These are phyloP conservation scores for Xyliphius kryptos DNA, from an alignment of 2,113 vertebrate genomes.

Conservation along the genomic window DNA sequence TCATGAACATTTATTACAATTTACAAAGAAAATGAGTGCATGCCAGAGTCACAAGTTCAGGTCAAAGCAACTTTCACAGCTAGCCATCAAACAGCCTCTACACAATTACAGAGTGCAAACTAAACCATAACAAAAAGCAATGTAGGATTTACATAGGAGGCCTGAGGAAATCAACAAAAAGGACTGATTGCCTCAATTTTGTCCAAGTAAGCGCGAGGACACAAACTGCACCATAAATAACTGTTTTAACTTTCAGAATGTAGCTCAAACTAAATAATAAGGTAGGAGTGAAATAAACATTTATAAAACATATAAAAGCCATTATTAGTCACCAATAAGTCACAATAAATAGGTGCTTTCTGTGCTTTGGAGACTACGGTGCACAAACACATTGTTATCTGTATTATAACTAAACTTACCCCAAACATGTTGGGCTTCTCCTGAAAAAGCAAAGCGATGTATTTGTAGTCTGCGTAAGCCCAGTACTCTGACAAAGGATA, in stretches of 20 bases:
- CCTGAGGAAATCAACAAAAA: constrained; percentile 5
- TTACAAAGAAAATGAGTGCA: constrained; percentile 37
- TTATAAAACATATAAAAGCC: neutral
- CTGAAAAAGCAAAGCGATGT: constrained; percentile 77
- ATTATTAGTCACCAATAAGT: too few species aligned
- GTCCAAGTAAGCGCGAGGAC: too few species aligned
- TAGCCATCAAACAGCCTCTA: constrained; percentile 16
- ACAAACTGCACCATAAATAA: too few species aligned
- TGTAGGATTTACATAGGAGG: constrained; percentile 5
- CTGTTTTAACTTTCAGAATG: too few species aligned
- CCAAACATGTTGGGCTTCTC: constrained; percentile 76
- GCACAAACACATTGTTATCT: too few species aligned
- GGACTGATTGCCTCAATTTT: constrained; percentile 28
- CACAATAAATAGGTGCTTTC: too few species aligned
- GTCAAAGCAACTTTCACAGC: constrained; percentile 26
- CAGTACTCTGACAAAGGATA: constrained; percentile 74
- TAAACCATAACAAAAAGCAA: neutral
- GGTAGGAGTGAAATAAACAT: neutral
- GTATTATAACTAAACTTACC: constrained; percentile 60
- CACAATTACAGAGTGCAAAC: neutral
- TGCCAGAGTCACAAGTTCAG: constrained; percentile 17
- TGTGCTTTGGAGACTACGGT: too few species aligned
- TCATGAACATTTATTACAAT: constrained; percentile 50
- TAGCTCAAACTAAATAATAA: too few species aligned
- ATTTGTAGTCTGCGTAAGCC: constrained; percentile 98